Evolutionary conservation across 2,113 vertebrate species (phyloP), one percentile per base, ranked within the genome.

Genomic region (Syngnathoides biaculeatus): DNA sequence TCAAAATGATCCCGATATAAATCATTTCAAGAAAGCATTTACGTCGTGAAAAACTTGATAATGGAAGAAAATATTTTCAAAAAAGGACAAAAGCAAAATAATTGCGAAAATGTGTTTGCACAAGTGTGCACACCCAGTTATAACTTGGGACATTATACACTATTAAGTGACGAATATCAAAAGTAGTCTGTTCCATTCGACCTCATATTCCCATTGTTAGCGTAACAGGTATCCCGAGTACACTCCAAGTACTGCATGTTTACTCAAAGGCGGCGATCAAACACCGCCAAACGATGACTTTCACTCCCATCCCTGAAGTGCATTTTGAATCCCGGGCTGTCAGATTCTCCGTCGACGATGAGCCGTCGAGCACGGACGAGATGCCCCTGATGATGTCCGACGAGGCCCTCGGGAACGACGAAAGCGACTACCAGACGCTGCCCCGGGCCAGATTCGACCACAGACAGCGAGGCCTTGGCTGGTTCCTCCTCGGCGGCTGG

Each of bases 361-460:
- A 99, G 57, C 85, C 93, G 14, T 95, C 94, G 6, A 94, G 92
- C 88, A 84, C 98, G 92, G 97, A 99, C 74, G 96, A 99, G 86
- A 98, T 99, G 96, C 97, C 97, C 9, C 83, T 99, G 45, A 99
- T 99, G 97, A 99, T 99, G 97, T 98, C 97, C 52, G 97, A 99
- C 89, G 97, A 99, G 89, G 97, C 93, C 63, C 97, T 98, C 73
- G 96, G 98, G 91, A 96, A 97, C 14, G 96, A 98, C 4, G 97
- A 98, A 80, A 95, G 93, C 30, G 96, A 97, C 87, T 99, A 99
- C 78, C 97, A 99, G 80, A 98, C 95, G 1, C 87, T 99, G 63
- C 96, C 97, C 22, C 92, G 94, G 78, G 96, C 96, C 65, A 88
- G 95, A 79, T 73, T 92, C 83, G 84, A 74, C 1, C 93, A 89